Conservation (phyloP, 2,888 invertebrate genomes). For the Omphaloscelis lunosa region DNA sequence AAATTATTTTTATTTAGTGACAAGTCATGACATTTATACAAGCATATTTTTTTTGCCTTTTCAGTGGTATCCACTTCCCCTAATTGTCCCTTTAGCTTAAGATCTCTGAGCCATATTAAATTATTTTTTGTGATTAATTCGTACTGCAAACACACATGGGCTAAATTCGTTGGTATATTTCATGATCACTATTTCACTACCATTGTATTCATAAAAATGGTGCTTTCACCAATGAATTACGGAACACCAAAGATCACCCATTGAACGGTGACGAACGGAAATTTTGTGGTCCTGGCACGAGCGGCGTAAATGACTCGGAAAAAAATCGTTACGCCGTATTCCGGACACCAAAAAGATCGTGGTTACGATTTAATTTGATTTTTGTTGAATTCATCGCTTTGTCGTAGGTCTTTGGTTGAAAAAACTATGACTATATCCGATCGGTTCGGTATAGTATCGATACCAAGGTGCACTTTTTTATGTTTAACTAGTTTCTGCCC, state of each 20-base stretch:
- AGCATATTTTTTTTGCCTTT: too few relatives aligned
- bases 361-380: slow-evolving; percentile 79
- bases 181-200: too few relatives aligned
- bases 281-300: slow-evolving; percentile 89
- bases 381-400: slow-evolving; percentile 67
- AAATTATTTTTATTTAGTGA: too few relatives aligned
- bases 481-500: too few relatives aligned
- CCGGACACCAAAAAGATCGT: slow-evolving; percentile 78
- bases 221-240: not conserved
- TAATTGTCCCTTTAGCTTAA: too few relatives aligned
- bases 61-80: too few relatives aligned
- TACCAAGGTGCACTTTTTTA: not conserved
- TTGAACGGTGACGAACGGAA: slow-evolving; percentile 86
- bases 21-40: too few relatives aligned
- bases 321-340: slow-evolving; percentile 80
- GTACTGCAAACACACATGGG: too few relatives aligned
- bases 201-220: not conserved
- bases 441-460: slow-evolving; percentile 29
- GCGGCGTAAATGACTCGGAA: slow-evolving; percentile 77
- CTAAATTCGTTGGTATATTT: too few relatives aligned
- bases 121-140: too few relatives aligned
- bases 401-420: slow-evolving; percentile 47
- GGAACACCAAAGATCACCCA: slow-evolving; percentile 80
- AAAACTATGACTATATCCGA: slow-evolving; percentile 49
- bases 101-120: too few relatives aligned